Evolutionary conservation across 1,140 invertebrate genomes (phyloP).

Genomic region (Nephila pilipes): DNA sequence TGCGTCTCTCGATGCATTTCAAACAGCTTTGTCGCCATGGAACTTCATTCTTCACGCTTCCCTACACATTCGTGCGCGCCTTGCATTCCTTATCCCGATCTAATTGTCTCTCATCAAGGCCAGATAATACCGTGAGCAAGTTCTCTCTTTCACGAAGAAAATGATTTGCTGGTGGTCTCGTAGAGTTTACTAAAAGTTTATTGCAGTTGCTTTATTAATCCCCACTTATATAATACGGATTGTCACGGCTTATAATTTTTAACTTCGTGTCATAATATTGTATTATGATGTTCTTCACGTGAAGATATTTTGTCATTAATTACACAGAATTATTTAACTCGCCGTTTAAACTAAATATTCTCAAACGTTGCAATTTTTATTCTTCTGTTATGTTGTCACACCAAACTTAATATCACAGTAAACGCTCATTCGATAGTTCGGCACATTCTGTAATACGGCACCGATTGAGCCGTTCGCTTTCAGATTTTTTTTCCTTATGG

Average conservation of each 20-base stretch:
- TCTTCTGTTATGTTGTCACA: too few relatives aligned
- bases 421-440: too few relatives aligned
- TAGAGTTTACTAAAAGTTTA: not conserved
- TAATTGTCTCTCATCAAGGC: conserved; percentile 6
- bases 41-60: conserved; percentile 21
- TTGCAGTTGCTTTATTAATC: not conserved
- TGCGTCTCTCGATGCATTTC: not conserved
- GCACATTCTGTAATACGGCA: too few relatives aligned
- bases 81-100: not conserved
- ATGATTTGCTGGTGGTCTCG: not conserved
- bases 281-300: too few relatives aligned
- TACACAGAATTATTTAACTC: too few relatives aligned
- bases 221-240: not conserved
- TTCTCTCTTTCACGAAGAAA: not conserved
- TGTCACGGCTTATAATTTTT: too few relatives aligned
- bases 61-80: conserved; percentile 17
- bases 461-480: too few relatives aligned
- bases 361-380: too few relatives aligned
- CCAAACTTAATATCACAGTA: too few relatives aligned
- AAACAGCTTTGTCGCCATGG: not conserved
- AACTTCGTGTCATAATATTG: not conserved
- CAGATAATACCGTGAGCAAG: not conserved
- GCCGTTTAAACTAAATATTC: too few relatives aligned
- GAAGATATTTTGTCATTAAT: too few relatives aligned
- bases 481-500: too few relatives aligned